Conservation (phyloP, 1,140 invertebrate species). For the Platyscapa corneri region DNA sequence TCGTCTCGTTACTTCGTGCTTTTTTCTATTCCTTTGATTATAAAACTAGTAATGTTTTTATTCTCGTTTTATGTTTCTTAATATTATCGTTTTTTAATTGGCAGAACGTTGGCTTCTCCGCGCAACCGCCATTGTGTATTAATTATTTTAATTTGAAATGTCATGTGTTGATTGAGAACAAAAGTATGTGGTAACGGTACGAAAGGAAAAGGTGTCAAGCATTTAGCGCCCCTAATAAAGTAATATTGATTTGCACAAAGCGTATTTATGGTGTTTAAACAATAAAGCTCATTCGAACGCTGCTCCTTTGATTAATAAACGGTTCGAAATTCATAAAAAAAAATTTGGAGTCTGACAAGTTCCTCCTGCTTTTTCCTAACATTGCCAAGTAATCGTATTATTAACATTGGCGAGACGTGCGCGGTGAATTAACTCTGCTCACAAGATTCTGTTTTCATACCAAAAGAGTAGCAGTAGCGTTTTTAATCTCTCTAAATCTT, state of each 20-base stretch:
- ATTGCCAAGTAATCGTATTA: neutral
- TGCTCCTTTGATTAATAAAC: slow-evolving; percentile 37
- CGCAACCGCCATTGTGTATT: neutral
- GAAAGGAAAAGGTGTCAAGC: neutral
- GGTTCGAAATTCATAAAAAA: slow-evolving; percentile 28
- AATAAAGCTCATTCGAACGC: neutral
- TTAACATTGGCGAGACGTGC: neutral
- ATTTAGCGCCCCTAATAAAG: slow-evolving; percentile 27
- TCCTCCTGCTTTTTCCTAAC: slow-evolving; percentile 8
- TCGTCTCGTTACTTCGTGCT: slow-evolving; percentile 46
- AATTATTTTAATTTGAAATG: slow-evolving; percentile 29
- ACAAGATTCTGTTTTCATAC: slow-evolving; percentile 49
- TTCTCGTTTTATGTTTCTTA: slow-evolving; percentile 29
- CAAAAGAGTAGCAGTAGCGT: slow-evolving; percentile 46
- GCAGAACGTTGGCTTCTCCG: neutral
- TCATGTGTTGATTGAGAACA: slow-evolving; percentile 1
- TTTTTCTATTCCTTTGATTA: slow-evolving; percentile 24
- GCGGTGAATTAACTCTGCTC: neutral
- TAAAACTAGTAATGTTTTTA: slow-evolving; percentile 26
- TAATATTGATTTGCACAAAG: slow-evolving; percentile 29
- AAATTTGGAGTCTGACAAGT: slow-evolving; percentile 32
- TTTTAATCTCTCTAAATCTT: slow-evolving; percentile 50
- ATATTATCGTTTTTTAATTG: slow-evolving; percentile 28
- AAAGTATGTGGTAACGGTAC: slow-evolving; percentile 47
- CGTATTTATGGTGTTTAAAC: neutral